Evolutionary conservation across 2,888 invertebrate genomes (phyloP), one percentile per base, ranked within the genome.

Genomic region (Euzophera pinguis): DNA sequence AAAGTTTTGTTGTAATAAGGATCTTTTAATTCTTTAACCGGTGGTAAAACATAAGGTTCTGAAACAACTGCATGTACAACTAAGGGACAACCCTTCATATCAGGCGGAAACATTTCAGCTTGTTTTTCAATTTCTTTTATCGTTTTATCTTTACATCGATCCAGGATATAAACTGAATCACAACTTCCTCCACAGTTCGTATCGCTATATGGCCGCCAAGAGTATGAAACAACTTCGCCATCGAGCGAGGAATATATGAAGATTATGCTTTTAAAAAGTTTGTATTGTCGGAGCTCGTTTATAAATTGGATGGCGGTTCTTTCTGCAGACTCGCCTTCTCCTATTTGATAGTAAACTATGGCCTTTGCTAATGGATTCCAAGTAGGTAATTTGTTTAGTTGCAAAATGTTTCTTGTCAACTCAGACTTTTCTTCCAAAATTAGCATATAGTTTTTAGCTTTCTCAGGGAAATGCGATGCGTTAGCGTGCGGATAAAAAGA

Each of bases 401-500:
- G 87, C 57, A 83, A 64, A 69, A 91, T 87, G 70, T 90, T 86
- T 62, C 84, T 77, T 59, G 67, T 75, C 39, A 91, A 70, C 65
- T 91, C 90, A 42, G 77, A 74, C 75, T 84, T 85, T 57, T 86
- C 81, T 72, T 91, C 89, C 58, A 91, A 76, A 75, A 91, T 84
- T 75, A 91, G 75, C 86, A 91, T 84, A 73, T 91, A 91, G 79
- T 91, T 91, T 76, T 91, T 90, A 53, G 91, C 91, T 75, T 87
- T 90, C 73, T 91, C 91, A 13, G 85, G 89, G 59, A 91, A 91
- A 75, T 90, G 90, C 35, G 91, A 89, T 51, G 91, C 90, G 70
- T 91, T 91, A 52, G 82, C 84, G 66, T 91, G 91, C 56, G 74
- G 77, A 55, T 82, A 85, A 64, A 79, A 84, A 60, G 90, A 89